phyloP scores from a whole-genome alignment of 2,888 invertebrate genomes.

The Oscheius sp. region DNA sequence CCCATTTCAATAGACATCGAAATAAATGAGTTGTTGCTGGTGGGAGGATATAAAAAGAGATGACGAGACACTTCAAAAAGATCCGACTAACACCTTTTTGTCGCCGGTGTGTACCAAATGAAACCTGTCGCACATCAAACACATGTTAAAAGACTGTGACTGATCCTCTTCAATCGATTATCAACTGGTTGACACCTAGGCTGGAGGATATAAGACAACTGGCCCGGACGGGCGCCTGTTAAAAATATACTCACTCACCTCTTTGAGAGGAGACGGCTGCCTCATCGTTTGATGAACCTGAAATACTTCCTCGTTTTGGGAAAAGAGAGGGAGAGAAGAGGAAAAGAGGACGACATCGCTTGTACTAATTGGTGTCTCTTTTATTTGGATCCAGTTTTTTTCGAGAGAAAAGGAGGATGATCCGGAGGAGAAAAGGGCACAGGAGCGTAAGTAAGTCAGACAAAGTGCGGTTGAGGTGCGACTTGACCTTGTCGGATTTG shows the following conservation, averaged over 20 bases:
- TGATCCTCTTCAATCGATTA: no score
- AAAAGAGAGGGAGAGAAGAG: not conserved
- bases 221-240: not conserved
- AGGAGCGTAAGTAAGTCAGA: not conserved
- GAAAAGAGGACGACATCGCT: not conserved
- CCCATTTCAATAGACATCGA: not conserved
- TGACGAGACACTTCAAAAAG: not conserved
- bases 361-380: not conserved
- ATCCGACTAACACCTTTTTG: not conserved
- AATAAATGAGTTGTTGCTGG: not conserved
- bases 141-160: no score
- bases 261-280: constrained; percentile 28
- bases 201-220: not conserved
- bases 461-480: not conserved
- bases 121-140: no score
- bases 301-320: not conserved
- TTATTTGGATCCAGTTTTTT: not conserved
- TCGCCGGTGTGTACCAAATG: no score
- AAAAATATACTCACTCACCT: constrained; percentile 7
- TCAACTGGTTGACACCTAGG: no score
- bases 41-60: not conserved
- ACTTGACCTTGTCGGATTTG: constrained; percentile 31
- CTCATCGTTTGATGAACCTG: constrained; percentile 32
- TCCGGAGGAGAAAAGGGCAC: not conserved
- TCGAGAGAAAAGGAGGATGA: not conserved